Evolutionary conservation across 2,113 vertebrate species (phyloP), one percentile per base, ranked within the genome.

Genomic region (Myiozetetes cayanensis): DNA sequence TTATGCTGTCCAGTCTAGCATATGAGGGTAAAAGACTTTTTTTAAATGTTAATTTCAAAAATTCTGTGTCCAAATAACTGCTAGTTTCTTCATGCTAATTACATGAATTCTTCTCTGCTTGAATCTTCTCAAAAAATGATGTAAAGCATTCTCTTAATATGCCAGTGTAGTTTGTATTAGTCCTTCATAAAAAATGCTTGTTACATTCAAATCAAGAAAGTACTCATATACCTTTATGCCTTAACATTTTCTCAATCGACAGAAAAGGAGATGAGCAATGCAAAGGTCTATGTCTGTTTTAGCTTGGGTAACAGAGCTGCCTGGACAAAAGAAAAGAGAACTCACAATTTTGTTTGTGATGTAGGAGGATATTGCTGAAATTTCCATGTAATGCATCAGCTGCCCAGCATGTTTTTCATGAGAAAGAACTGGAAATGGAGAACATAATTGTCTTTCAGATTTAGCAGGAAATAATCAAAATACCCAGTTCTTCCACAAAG

Each of bases 131-230:
- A 15, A 72, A 73, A 79, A 80, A 46, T 41, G 4, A 24, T 66
- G 33, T 37, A 62, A 82, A 47, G 1, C 8, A 35, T 47, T 89
- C 1, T 63, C 93, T 92, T 77, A 59, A 76, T 37, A 74, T 24
- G 3, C 11, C 27, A 17, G 3, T 25, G 3, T 71, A 0, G 0
- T 27, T 87, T 52, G 5, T 15, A 65, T 62, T 49, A 35, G 31
- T 53, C 75, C 30, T 25, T 87, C 16, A 39, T 79, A 62, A 67
- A 87, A 81, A 41, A 8, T 39, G 1, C 10, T 79, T 23, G 10
- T 61, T 74, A 59, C 70, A 43, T 59, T 78, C 12, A 11, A 65
- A 24, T 50, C 1, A 56, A 41, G 65, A 55, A 76, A 71, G 5
- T 21, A 11, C 2, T 70, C 8, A 4, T 59, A n/a, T 27, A 85